Evolutionary conservation across 1,140 invertebrate genomes (phyloP).

Genomic region (Anadara kagoshimensis): DNA sequence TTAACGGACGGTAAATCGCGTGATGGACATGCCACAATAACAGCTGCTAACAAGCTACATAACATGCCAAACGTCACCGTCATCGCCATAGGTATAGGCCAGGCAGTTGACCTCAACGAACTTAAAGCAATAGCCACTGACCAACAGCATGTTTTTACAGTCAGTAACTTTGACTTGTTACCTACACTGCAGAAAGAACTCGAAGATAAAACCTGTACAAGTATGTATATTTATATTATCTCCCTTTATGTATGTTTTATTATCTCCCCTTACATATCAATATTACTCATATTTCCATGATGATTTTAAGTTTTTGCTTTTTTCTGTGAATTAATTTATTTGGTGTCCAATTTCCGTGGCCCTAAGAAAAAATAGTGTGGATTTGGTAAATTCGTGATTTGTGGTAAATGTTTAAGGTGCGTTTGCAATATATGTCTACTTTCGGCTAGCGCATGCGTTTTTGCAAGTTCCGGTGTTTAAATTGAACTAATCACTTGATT

Average conservation of each 20-base stretch:
- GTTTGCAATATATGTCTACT: no score
- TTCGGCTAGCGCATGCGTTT: no score
- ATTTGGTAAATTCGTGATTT: no score
- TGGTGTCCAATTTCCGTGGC: no score
- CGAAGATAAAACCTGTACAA: constrained; percentile 20
- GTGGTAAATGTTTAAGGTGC: no score
- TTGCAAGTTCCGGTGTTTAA: no score
- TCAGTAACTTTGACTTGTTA: constrained; percentile 28
- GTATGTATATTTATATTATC: background rate
- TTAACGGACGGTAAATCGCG: constrained; percentile 31
- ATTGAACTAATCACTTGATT: no score
- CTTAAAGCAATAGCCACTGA: constrained; percentile 33
- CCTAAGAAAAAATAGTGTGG: no score
- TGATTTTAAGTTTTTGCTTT: background rate
- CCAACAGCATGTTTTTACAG: constrained; percentile 19
- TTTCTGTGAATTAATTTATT: no score
- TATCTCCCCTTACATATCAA: background rate
- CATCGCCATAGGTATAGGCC: constrained; percentile 32
- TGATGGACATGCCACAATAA: constrained; percentile 8
- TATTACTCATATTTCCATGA: background rate
- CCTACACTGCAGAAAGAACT: constrained; percentile 19
- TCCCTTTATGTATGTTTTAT: background rate
- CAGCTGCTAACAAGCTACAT: constrained; percentile 21
- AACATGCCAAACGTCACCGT: constrained; percentile 31
- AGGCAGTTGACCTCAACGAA: constrained; percentile 21